Evolutionary conservation across 2,797 vertebrate genomes (phyloP), one percentile per base, ranked within the genome.

Genomic region (Crypturellus tataupa): DNA sequence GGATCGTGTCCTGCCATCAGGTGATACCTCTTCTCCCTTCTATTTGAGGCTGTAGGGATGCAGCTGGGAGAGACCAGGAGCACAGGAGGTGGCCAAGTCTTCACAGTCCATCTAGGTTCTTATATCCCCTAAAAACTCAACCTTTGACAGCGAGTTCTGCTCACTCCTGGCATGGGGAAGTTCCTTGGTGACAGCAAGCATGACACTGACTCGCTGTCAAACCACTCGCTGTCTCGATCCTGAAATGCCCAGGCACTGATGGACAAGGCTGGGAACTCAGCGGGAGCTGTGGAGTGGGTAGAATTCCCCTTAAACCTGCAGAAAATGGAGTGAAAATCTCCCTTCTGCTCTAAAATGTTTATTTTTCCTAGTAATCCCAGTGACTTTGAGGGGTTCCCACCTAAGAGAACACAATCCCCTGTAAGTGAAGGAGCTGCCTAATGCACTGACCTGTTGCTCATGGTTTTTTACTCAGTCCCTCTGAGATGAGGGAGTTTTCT

Each of bases 161-260:
- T 35, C 1, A 5, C 56, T 82, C 73, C 84, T 64, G 47, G 51
- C 77, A 42, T 4, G 19, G 62, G 40, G 20, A 62, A 56, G 37
- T 62, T 94, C 51, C 87, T 56, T n/a, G 76, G 53, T 29, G 79
- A 86, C 60, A 87, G 88, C 59, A 76, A 44, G 67, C 31, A 3
- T 9, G 75, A 82, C 55, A 75, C 25, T 6, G n/a, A 44, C 5
- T 93, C 24, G 1, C 93, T 96, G 96, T 95, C 96, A 96, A 40
- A 80, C 76, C 6, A 49, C 10, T 39, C 75, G 16, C 27, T 42
- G 1, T 53, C 25, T 78, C 90, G 80, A 85, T 91, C 72, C 81
- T 91, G 93, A 94, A 89, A 93, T 92, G 64, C 62, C 67, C 88
- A 94, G 94, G 91, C 90, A 81, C 0, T 5, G 67, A 8, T 6